A percentile compares a stretch with the other conserved stretches of the same genome.
Conservation (phyloP, 1,140 invertebrate genomes). For the Vollenhovia emeryi region DNA sequence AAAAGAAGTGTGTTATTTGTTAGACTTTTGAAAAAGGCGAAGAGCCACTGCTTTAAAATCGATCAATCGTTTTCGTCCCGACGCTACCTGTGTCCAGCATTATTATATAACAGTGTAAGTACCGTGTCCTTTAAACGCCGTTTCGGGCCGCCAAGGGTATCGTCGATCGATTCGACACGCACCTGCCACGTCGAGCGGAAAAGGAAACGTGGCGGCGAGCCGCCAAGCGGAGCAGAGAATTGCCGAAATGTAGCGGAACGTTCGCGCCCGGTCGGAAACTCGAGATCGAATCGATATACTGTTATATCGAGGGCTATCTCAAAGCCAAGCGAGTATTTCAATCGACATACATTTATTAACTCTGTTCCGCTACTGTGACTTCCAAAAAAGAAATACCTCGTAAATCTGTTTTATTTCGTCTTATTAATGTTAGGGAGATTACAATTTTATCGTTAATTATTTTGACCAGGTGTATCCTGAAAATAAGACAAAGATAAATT, state of each 20-base stretch:
- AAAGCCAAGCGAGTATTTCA: background rate
- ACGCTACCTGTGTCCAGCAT: constrained; percentile 30
- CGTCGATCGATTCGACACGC: constrained; percentile 52
- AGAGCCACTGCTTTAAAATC: constrained; percentile 31
- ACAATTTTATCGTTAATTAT: constrained; percentile 2
- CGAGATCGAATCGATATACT: constrained; percentile 29
- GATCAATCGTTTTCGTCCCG: constrained; percentile 28
- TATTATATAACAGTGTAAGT: constrained; percentile 52
- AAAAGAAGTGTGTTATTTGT: background rate
- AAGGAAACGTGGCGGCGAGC: constrained; percentile 36
- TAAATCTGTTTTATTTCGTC: background rate
- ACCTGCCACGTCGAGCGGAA: constrained; percentile 46
- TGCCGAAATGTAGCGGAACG: constrained; percentile 56
- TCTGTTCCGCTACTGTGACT: background rate
- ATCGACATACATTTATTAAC: constrained; percentile 6
- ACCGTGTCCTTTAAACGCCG: constrained; percentile 49
- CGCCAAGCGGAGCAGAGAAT: constrained; percentile 43
- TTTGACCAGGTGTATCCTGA: background rate
- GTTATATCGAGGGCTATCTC: background rate
- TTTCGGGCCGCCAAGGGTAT: constrained; percentile 44
- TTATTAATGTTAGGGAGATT: background rate
- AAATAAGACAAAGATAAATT: background rate
- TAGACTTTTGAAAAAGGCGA: constrained; percentile 6
- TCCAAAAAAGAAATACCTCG: background rate
- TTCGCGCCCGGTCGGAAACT: background rate